Base-by-base conservation (phyloP, 1,140 invertebrate genomes). In the Panulirus ornatus region DNA sequence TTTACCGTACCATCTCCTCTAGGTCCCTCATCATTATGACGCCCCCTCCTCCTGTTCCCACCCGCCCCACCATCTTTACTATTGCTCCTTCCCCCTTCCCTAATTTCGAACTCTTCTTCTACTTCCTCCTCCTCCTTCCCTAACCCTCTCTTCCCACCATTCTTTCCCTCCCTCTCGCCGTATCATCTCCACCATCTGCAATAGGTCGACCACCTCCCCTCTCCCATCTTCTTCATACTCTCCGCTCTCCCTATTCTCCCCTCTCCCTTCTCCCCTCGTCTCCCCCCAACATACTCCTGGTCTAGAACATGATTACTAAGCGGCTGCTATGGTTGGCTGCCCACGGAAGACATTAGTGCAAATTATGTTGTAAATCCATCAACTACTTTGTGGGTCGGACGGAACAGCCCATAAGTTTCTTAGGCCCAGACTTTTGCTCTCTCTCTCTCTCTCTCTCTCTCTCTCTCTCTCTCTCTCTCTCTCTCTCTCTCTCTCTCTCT, bases 341-440 rank as follows among this genome's bases (percentile, higher is more conserved):
- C 36, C 73, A 42, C 30, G 54, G 36, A 87, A 87, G 85, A 87
- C 85, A 87, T 87, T 87, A 87, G 85, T 66, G 85, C 85, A 79
- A 87, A 87, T 87, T 87, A 78, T 75, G 75, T 44, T 44, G 85
- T 87, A 87, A 87, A 87, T 87, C 85, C 85, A 87, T 87, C 85
- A 87, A 76, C 73, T 87, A 78, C 73, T 79, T 78, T 87, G 75
- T 87, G 85, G 51, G 73, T 58, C 63, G 85, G 73, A 42, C 58
- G 36, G 75, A 66, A 79, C 85, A 84, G 63, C 44, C 66, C 40
- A 47, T 84, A 84, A 84, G 9, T 84, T 51, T 44, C 42, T 71
- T 36, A 51, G 6, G 30, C 42, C 78, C 34, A 2, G 14, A 2
- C 1, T 9, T 58, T 36, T 58, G 27, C 16, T 51, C 30, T 66